These are phyloP conservation scores for Anarsia innoxiella DNA, from an alignment of 2,888 invertebrate genomes.

Conservation along the genomic window DNA sequence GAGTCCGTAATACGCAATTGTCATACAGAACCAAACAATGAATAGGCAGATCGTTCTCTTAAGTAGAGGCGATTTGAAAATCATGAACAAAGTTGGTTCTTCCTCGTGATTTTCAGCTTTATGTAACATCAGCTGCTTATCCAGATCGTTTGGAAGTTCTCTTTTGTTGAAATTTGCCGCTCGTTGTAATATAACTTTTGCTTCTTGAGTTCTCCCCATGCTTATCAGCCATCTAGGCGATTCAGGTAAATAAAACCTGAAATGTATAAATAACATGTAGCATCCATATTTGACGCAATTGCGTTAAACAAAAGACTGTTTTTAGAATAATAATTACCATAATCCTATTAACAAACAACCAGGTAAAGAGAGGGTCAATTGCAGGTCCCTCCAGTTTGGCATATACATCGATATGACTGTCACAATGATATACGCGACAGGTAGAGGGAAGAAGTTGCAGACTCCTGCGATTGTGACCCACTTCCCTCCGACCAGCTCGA, in stretches of 20 bases:
- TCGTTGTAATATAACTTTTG: slow-evolving; percentile 77
- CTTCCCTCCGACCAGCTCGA: slow-evolving; percentile 85
- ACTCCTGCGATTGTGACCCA: slow-evolving; percentile 88
- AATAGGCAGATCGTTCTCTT: slow-evolving; percentile 82
- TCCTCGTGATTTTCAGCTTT: slow-evolving; percentile 56
- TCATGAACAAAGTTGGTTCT: slow-evolving; percentile 75
- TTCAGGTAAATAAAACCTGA: slow-evolving; percentile 85
- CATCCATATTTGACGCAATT: too few species aligned
- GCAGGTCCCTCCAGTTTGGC: slow-evolving; percentile 83
- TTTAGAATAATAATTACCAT: too few species aligned
- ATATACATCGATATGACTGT: slow-evolving; percentile 81
- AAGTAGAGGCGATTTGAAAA: slow-evolving; percentile 79
- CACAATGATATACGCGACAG: slow-evolving; percentile 83
- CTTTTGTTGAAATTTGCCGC: slow-evolving; percentile 80
- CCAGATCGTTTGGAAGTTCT: slow-evolving; percentile 79
- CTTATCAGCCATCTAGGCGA: slow-evolving; percentile 86
- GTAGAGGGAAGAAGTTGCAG: slow-evolving; percentile 86
- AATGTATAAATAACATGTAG: too few species aligned
- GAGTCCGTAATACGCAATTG: slow-evolving; percentile 85
- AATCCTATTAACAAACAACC: slow-evolving; percentile 79
- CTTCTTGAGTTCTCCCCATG: slow-evolving; percentile 82
- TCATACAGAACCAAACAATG: slow-evolving; percentile 85
- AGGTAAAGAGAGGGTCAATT: slow-evolving; percentile 82
- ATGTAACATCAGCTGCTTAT: slow-evolving; percentile 78
- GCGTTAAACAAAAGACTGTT: too few species aligned